A percentile compares a stretch with the other conserved stretches of the same genome.
Evolutionary conservation across 2,888 invertebrate genomes (phyloP).

Genomic region (Sinopyrophorus schimmeli): DNA sequence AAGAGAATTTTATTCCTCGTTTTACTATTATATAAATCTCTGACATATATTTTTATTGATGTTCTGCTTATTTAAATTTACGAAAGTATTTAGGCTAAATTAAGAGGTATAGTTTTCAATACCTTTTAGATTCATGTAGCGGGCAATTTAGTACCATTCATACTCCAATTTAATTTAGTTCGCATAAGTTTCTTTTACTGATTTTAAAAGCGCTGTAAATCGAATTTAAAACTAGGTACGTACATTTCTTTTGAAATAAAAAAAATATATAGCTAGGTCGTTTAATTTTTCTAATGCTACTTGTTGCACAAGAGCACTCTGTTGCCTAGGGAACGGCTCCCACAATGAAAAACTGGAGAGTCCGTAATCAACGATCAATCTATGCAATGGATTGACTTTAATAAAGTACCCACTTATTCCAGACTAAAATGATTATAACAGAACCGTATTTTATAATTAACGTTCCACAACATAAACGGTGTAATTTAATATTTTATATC

Average conservation of each 20-base stretch:
- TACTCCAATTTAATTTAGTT: no score
- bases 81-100: no score
- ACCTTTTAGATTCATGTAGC: no score
- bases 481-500: no score
- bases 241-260: constrained; percentile 19
- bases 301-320: constrained; percentile 41
- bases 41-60: constrained; percentile 16
- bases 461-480: no score
- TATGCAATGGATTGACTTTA: constrained; percentile 19
- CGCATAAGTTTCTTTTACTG: no score
- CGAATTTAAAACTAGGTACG: no score
- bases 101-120: no score
- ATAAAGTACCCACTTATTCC: constrained; percentile 16
- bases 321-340: constrained; percentile 38
- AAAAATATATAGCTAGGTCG: constrained; percentile 34
- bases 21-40: not conserved
- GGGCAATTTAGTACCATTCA: no score
- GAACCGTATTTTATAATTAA: no score
- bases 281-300: constrained; percentile 34
- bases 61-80: not conserved
- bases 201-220: no score
- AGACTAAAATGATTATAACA: constrained; percentile 6
- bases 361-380: constrained; percentile 28
- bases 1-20: constrained; percentile 10
- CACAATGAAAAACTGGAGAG: constrained; percentile 36